phyloP scores from a whole-genome alignment of 2,888 invertebrate genomes.

The Drosophila bunnanda region DNA sequence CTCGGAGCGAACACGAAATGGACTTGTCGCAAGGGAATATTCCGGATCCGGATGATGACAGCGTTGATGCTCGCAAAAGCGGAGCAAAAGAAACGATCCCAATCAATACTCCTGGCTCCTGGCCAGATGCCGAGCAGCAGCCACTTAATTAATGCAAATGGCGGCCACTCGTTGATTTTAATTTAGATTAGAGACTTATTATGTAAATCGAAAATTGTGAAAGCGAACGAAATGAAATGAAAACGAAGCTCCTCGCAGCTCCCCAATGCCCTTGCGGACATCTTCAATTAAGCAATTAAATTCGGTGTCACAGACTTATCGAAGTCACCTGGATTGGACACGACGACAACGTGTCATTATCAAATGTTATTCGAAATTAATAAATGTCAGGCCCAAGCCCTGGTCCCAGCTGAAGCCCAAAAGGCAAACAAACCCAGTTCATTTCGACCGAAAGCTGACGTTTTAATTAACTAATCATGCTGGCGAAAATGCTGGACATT shows the following conservation, averaged over 20 bases:
- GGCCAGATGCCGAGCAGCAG: constrained; percentile 22
- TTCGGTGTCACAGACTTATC: constrained; percentile 48
- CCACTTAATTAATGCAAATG: constrained; percentile 79
- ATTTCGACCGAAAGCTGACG: constrained; percentile 60
- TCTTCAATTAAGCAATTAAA: constrained; percentile 74
- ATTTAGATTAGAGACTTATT: constrained; percentile 73
- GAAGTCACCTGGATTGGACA: constrained; percentile 12
- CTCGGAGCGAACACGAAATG: constrained; percentile 22
- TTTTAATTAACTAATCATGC: constrained; percentile 78
- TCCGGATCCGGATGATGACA: constrained; percentile 37
- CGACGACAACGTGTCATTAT: constrained; percentile 32
- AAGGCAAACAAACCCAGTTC: constrained; percentile 49
- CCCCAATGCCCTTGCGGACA: constrained; percentile 11
- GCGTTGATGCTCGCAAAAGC: constrained; percentile 24
- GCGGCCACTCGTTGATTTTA: constrained; percentile 68
- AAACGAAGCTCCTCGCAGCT: not conserved
- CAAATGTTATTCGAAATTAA: constrained; percentile 64
- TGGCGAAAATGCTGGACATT: constrained; percentile 33
- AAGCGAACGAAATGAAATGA: constrained; percentile 13
- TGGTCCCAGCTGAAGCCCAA: constrained; percentile 1
- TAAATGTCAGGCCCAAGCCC: constrained; percentile 58
- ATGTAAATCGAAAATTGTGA: constrained; percentile 50
- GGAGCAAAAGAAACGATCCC: constrained; percentile 63
- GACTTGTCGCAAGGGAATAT: constrained; percentile 16
- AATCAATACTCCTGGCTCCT: constrained; percentile 66